A percentile compares a stretch with the other conserved stretches of the same genome.
Evolutionary conservation across 1,140 invertebrate genomes (phyloP).

Genomic region (Drosophila baimaii): DNA sequence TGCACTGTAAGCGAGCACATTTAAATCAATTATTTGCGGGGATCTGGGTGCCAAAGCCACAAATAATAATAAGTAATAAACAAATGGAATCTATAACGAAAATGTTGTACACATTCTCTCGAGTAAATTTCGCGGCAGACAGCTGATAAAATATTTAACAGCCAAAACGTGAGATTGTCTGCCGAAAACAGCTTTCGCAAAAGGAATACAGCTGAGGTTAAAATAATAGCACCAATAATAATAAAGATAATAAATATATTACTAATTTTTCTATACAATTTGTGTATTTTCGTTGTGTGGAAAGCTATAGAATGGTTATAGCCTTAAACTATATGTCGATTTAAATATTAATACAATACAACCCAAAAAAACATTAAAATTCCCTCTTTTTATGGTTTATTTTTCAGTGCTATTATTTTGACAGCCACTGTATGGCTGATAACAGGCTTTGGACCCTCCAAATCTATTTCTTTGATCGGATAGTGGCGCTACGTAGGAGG

Average conservation of each 20-base stretch:
- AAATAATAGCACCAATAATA: neutral
- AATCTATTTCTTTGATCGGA: slow-evolving; percentile 7
- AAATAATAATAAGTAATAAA: neutral
- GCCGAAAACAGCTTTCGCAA: slow-evolving; percentile 2
- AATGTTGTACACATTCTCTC: neutral
- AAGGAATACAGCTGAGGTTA: neutral
- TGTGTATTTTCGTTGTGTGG: too few species aligned
- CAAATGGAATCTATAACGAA: neutral
- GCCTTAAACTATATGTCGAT: slow-evolving; percentile 4
- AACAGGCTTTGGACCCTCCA: neutral
- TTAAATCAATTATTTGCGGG: slow-evolving; percentile 18
- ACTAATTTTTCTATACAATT: too few species aligned
- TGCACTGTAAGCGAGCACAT: slow-evolving; percentile 2
- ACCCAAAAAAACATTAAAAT: too few species aligned
- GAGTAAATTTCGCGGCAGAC: slow-evolving; percentile 24
- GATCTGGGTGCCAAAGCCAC: neutral
- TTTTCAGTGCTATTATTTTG: neutral
- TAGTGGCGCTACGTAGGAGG: slow-evolving; percentile 14
- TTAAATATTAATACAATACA: neutral
- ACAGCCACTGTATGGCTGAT: slow-evolving; percentile 3
- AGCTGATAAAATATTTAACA: slow-evolving; percentile 42
- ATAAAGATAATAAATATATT: neutral
- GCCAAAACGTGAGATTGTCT: slow-evolving; percentile 35
- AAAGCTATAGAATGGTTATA: too few species aligned
- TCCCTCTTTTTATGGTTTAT: neutral